Base-by-base conservation (phyloP, 1,140 invertebrate species). In the Zophobas morio region DNA sequence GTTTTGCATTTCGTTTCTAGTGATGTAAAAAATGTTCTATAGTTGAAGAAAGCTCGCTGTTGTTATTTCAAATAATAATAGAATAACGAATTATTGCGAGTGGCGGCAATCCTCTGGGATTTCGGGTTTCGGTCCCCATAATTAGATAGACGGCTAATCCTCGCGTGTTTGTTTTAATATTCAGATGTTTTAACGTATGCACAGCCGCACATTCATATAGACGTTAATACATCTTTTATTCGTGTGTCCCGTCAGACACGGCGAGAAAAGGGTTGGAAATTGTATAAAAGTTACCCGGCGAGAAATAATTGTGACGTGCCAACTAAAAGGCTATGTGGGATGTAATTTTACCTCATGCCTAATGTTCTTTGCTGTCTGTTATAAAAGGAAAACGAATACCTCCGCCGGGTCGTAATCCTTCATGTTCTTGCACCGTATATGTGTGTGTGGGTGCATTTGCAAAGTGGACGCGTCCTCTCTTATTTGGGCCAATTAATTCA, bases 151-250 rank as follows among this genome's bases (percentile, higher is more conserved):
- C 57, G 57, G 57, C 34, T 66, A 66, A 66, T 66, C 60, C 60
- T 51, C 49, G 37, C 39, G 37, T 40, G 60, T 66, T 66, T 66
- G 60, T 66, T 66, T 63, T 63, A 63, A 63, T 63, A 63, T 63
- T 63, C 57, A 37, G 57, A 63, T 66, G 60, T 66, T 66, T 66
- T 66, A 66, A 72, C 70, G 36, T 72, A 72, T 72, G 70, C 70
- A 72, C 46, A 72, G 71, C 70, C 72, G 60, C 72, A 78, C 76
- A 78, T 78, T 78, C 71, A 78, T 63, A 78, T 73, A 75, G 77
- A 78, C 77, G 60, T 78, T 75, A 78, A 75, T 78, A 78, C 73
- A 78, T 78, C 71, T 78, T 78, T 78, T 75, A 78, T 78, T 78
- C 72, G 56, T 66, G 53, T 47, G 60, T 35, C 71, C 70, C 54